phyloP scores from a whole-genome alignment of 2,113 vertebrate genomes.

The Ciconia boyciana region DNA sequence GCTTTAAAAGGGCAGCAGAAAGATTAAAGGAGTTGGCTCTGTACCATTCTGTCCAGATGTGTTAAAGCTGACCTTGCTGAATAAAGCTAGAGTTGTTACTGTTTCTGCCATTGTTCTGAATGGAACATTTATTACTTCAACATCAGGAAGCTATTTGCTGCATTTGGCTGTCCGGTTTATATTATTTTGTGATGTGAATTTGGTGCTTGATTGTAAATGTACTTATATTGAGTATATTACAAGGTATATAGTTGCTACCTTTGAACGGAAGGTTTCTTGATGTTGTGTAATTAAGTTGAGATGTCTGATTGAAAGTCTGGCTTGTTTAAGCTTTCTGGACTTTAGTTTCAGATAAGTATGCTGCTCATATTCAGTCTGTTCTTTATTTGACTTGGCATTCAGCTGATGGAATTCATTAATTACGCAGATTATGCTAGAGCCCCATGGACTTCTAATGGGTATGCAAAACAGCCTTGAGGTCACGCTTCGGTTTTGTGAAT shows the following conservation, averaged over 20 bases:
- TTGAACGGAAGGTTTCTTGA: background rate
- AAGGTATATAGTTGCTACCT: background rate
- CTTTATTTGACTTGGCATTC: constrained; percentile 37
- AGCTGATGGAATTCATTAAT: constrained; percentile 50
- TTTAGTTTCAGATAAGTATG: background rate
- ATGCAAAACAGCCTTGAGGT: constrained; percentile 29
- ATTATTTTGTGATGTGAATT: background rate
- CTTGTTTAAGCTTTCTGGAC: background rate
- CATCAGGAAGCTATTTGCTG: background rate
- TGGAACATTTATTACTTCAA: background rate
- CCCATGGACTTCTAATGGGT: background rate
- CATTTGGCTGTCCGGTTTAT: background rate
- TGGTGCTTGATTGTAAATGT: background rate
- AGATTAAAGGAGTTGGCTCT: background rate
- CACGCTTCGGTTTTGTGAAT: background rate
- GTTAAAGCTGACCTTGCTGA: background rate
- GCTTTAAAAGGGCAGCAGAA: background rate
- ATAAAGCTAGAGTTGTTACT: background rate
- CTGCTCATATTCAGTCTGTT: background rate
- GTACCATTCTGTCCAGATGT: background rate
- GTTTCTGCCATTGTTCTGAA: background rate
- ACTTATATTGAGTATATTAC: background rate
- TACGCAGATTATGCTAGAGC: constrained; percentile 31
- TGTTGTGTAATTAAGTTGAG: background rate
- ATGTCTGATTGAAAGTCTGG: background rate